Evolutionary conservation across 2,797 vertebrate genomes (phyloP), one percentile per base, ranked within the genome.

Genomic region (Cephalopachus bancanus): DNA sequence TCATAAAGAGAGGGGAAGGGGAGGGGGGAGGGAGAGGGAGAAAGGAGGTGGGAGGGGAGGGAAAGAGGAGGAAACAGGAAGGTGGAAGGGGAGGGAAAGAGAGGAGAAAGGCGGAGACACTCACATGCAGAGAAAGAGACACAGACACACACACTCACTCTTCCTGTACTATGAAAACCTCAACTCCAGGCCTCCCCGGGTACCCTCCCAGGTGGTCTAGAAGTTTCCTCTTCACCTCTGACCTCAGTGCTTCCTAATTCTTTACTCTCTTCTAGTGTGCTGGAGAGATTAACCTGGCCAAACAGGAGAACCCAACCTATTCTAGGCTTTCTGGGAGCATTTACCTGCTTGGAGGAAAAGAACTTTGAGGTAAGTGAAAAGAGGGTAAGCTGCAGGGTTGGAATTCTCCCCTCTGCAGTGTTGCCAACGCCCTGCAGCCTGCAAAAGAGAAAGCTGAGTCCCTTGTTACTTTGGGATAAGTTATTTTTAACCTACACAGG

Each of bases 11-110:
- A 37, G 37, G 37, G 37, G 37, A 37, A 37, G 37, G 37, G 37
- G 6, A 33, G 78, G 2, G 55, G 20, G 14, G 24, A 51, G 17
- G 10, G 26, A 37, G 67, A 16, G 2, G 22, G 17, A 9, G 53
- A 16, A 28, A 57, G 11, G 37, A 4, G 19, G 4, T 1, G 0
- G 2, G 4, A 14, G n/a, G 62, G 55, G 33, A 9, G 10, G 7
- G 33, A 0, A 51, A 37, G 37, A 7, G 2, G 15, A 24, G 20
- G 26, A 12, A 0, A 37, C 37, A 37, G 37, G 37, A 37, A 37
- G 37, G 37, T 37, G 16, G 30, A 55, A 22, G 4, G 19, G 3
- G 0, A 11, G 5, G 19, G 17, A 5, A 30, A 3, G 20, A 22
- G 49, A 10, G 62, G 12, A 17, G 26, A 5, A 7, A 22, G 30